phyloP scores from a whole-genome alignment of 2,797 vertebrate genomes.

The Dicrostonyx torquatus region DNA sequence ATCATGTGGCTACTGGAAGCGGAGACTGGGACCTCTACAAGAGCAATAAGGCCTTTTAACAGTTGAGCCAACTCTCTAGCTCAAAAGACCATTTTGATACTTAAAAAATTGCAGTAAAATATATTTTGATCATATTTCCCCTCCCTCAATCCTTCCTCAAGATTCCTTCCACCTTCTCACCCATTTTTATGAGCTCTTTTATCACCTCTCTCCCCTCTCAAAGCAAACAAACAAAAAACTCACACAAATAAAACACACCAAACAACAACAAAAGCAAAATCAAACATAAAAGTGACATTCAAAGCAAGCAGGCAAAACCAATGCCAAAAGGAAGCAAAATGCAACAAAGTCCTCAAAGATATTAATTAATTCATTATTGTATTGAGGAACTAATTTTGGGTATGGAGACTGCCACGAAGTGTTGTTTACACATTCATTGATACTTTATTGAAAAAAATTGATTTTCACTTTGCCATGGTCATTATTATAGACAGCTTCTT shows the following conservation, averaged over 20 bases:
- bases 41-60: neutral
- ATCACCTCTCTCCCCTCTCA: neutral
- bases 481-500: neutral
- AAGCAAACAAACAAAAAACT: neutral
- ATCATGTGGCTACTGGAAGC: no score
- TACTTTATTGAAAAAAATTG: no score
- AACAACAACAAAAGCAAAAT: neutral
- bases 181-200: neutral
- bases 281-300: neutral
- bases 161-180: neutral
- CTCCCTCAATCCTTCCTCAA: neutral
- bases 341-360: neutral
- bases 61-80: neutral
- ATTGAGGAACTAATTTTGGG: neutral
- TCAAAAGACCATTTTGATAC: neutral
- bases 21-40: neutral
- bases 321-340: neutral
- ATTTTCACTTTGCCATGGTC: neutral
- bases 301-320: neutral
- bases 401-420: neutral
- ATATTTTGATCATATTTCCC: neutral
- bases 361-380: neutral
- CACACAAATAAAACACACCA: neutral
- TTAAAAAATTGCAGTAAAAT: neutral
- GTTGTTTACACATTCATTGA: neutral